Percentiles rank a stretch among this genome's conserved stretches.
Evolutionary conservation across 2,113 vertebrate genomes (phyloP).

Genomic region (Cephalopholis sonnerati): DNA sequence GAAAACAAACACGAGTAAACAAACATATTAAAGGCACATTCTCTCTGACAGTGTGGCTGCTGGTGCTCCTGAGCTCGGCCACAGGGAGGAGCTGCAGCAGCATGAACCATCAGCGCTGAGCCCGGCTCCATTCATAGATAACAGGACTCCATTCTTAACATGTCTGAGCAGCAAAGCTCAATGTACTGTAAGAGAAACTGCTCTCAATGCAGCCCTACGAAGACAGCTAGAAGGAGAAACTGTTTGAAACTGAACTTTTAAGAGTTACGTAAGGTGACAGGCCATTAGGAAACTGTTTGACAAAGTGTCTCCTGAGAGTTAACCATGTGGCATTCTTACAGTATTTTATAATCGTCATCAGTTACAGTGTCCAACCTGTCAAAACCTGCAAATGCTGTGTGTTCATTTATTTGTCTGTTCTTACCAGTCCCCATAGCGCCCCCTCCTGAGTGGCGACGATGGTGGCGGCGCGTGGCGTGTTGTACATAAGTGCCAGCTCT

Average conservation of each 20-base stretch:
- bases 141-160: slow-evolving; percentile 70
- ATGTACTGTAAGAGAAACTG: slow-evolving; percentile 1
- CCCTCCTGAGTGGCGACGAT: slow-evolving; percentile 95
- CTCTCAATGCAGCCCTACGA: not conserved
- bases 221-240: not conserved
- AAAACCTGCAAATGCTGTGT: not conserved
- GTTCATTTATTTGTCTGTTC: slow-evolving; percentile 17
- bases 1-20: slow-evolving; percentile 1
- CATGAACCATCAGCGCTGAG: not conserved
- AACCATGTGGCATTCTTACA: not conserved
- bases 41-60: not conserved
- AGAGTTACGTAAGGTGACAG: not conserved
- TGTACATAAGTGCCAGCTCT: slow-evolving; percentile 99
- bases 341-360: not conserved
- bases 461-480: slow-evolving; percentile 97
- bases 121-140: slow-evolving; percentile 68
- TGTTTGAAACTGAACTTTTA: not conserved
- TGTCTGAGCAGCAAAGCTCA: slow-evolving; percentile 24
- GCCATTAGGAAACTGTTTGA: no score
- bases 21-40: slow-evolving; percentile 19
- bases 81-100: slow-evolving; percentile 65
- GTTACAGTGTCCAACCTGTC: not conserved
- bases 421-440: slow-evolving; percentile 97
- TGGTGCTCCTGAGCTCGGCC: slow-evolving; percentile 28
- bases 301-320: no score